Evolutionary conservation across 2,888 invertebrate genomes (phyloP).

Genomic region (Xylophagus ater): DNA sequence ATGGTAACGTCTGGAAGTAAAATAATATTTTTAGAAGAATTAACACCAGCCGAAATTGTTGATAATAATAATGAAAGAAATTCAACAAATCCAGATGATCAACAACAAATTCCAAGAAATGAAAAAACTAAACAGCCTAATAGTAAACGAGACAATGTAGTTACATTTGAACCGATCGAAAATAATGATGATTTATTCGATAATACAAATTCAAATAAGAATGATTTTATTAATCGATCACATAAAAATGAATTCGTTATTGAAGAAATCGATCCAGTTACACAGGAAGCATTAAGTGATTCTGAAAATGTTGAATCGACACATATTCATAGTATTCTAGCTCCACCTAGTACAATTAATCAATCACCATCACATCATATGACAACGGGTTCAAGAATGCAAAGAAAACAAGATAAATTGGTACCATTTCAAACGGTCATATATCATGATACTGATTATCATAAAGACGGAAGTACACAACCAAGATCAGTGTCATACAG

Average conservation of each 20-base stretch:
- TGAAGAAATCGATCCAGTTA: constrained; percentile 47
- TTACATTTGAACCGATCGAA: constrained; percentile 12
- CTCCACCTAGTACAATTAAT: constrained; percentile 41
- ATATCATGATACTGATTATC: constrained; percentile 37
- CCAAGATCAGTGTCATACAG: constrained; percentile 46
- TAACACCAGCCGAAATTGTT: not conserved
- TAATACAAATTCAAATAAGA: constrained; percentile 1
- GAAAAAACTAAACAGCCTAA: too few species aligned
- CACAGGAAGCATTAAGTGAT: constrained; percentile 27
- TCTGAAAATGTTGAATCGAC: constrained; percentile 32
- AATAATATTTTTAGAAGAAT: constrained; percentile 32
- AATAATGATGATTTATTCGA: constrained; percentile 10
- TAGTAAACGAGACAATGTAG: constrained; percentile 2
- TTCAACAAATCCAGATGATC: constrained; percentile 6
- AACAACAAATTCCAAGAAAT: constrained; percentile 7
- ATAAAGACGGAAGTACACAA: constrained; percentile 30
- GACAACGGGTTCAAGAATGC: constrained; percentile 38
- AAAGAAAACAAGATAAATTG: constrained; percentile 28
- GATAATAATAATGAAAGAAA: not conserved
- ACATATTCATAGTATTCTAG: constrained; percentile 34
- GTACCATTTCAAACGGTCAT: constrained; percentile 45
- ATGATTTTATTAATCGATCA: constrained; percentile 39
- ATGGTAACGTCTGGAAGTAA: constrained; percentile 33
- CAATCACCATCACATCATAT: constrained; percentile 9
- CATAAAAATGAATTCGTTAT: constrained; percentile 48